Conservation (phyloP, 2,888 invertebrate genomes). For the Harmothoe impar region DNA sequence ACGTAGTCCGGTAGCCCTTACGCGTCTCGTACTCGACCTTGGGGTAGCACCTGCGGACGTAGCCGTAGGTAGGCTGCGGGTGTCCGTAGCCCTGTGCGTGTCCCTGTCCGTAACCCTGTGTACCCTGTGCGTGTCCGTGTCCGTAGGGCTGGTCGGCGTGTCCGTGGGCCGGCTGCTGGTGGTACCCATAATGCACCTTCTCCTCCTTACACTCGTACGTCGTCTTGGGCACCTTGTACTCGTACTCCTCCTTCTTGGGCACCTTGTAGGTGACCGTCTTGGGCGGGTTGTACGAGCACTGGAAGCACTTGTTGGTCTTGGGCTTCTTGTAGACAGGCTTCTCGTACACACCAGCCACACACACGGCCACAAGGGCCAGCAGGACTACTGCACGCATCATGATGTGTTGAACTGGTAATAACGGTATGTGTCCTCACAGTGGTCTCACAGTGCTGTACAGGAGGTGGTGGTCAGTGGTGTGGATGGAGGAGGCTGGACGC, state of each 20-base stretch:
- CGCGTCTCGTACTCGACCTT: neutral
- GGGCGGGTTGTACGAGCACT: slow-evolving; percentile 22
- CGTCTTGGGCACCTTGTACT: slow-evolving; percentile 36
- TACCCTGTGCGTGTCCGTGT: neutral
- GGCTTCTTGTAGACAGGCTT: neutral
- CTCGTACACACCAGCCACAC: neutral
- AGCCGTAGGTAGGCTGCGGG: slow-evolving; percentile 22
- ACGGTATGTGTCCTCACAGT: too few relatives aligned
- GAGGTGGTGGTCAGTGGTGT: too few relatives aligned
- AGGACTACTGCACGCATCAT: neutral
- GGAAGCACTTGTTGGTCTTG: slow-evolving; percentile 38
- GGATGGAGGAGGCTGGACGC: too few relatives aligned
- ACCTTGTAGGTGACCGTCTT: slow-evolving; percentile 42
- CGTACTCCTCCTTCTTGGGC: slow-evolving; percentile 44
- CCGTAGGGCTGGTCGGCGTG: neutral
- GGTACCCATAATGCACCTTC: slow-evolving; percentile 19
- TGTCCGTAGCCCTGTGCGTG: neutral
- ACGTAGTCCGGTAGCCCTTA: slow-evolving; percentile 8
- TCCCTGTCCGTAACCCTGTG: neutral
- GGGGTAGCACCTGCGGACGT: slow-evolving; percentile 39
- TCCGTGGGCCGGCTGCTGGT: neutral
- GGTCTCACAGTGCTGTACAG: neutral
- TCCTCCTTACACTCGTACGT: slow-evolving; percentile 55
- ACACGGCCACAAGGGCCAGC: neutral
- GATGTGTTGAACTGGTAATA: neutral